Evolutionary conservation across 2,797 vertebrate species (phyloP).

Genomic region (Hypotaenidia philippensis): DNA sequence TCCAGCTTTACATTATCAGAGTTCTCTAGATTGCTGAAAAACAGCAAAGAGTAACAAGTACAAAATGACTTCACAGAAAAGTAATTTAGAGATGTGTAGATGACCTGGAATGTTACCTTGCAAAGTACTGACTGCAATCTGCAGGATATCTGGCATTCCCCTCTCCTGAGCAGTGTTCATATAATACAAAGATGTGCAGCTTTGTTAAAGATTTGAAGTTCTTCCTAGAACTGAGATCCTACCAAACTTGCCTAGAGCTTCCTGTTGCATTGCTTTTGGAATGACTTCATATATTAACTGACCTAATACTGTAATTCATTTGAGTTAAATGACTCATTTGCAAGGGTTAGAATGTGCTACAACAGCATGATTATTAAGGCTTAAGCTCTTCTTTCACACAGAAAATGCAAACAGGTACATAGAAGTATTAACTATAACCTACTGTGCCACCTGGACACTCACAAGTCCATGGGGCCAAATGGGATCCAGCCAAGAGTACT

Average conservation of each 20-base stretch:
- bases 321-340: neutral
- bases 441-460: too few relatives aligned
- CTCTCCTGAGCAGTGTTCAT: fast-evolving
- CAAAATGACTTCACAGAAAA: neutral
- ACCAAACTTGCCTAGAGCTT: neutral
- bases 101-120: neutral
- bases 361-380: neutral
- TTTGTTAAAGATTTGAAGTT: neutral
- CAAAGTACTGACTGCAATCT: neutral
- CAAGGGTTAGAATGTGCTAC: neutral
- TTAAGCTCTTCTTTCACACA: neutral
- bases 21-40: neutral
- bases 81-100: fast-evolving
- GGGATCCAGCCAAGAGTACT: too few relatives aligned
- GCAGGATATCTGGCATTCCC: neutral
- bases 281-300: neutral
- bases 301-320: neutral
- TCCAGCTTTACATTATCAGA: neutral
- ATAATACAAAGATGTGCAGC: neutral
- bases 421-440: neutral
- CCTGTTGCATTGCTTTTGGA: neutral
- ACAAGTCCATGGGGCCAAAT: too few relatives aligned
- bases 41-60: neutral
- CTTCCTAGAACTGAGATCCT: neutral
- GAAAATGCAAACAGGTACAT: neutral